Evolutionary conservation across 2,888 invertebrate genomes (phyloP).

Genomic region (Temnothorax unifasciatus): DNA sequence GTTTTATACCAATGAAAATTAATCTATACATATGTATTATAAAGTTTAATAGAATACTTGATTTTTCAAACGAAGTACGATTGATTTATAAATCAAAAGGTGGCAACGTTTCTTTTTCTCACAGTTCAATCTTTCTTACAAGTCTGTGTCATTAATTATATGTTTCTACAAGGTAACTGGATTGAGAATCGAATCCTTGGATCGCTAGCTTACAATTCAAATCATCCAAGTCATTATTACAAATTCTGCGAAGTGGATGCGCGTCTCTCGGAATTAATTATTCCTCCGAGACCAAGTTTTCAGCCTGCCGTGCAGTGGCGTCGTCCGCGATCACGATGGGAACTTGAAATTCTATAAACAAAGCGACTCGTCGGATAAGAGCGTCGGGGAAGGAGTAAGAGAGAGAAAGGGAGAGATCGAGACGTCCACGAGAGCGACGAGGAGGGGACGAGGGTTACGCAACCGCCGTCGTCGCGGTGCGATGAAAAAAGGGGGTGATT

Average conservation of each 20-base stretch:
- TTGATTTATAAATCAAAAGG: background rate
- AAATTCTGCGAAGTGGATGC: background rate
- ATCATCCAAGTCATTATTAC: background rate
- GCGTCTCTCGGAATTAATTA: background rate
- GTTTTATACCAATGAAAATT: conserved; percentile 43
- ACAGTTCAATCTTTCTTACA: background rate
- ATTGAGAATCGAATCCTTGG: background rate
- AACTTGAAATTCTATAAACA: conserved; percentile 40
- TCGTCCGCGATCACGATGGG: background rate
- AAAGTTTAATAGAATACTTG: background rate
- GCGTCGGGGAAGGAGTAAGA: background rate
- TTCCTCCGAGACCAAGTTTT: background rate
- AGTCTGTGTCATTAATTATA: background rate
- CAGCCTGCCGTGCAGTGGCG: conserved; percentile 32
- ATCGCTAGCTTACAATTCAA: background rate
- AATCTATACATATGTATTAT: background rate
- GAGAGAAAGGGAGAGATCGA: conserved; percentile 24
- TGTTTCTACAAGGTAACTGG: background rate
- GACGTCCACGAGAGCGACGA: conserved; percentile 28
- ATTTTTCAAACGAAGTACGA: background rate
- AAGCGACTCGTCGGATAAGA: conserved; percentile 40
- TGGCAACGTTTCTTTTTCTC: background rate
- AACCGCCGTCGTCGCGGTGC: conserved; percentile 53
- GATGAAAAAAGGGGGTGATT: background rate
- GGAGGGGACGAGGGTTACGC: conserved; percentile 58